These are phyloP conservation scores for Macrosoma leucophasiata DNA, from an alignment of 2,888 invertebrate species.

Conservation along the genomic window DNA sequence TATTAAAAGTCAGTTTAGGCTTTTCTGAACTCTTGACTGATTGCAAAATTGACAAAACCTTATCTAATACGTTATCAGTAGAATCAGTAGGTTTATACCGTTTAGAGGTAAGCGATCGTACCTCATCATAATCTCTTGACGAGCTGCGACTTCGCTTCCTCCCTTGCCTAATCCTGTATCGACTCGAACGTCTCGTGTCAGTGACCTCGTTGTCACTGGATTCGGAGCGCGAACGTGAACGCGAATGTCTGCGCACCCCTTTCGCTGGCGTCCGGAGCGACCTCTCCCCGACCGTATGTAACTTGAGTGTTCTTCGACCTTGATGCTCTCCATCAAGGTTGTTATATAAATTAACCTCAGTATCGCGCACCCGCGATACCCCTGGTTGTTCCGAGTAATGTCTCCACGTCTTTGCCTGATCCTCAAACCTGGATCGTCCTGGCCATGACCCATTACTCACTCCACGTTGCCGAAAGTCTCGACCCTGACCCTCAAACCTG, in stretches of 20 bases:
- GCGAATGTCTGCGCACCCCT: not conserved
- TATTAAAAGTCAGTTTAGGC: not conserved
- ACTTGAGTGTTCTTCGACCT: not conserved
- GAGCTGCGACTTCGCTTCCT: slow-evolving; percentile 1
- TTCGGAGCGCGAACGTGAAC: not conserved
- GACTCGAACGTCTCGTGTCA: not conserved
- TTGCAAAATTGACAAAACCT: slow-evolving; percentile 5
- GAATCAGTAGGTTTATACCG: slow-evolving; percentile 1
- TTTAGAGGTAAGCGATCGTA: not conserved
- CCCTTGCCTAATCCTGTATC: slow-evolving; percentile 1
- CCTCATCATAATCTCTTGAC: slow-evolving; percentile 1
- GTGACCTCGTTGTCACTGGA: not conserved
- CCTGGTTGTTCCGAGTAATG: slow-evolving; percentile 2
- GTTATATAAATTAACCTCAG: not conserved
- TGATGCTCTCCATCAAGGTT: slow-evolving; percentile 1
- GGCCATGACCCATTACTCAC: slow-evolving; percentile 2
- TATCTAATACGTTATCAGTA: slow-evolving; percentile 1
- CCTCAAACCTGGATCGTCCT: slow-evolving; percentile 2
- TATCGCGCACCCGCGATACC: slow-evolving; percentile 1
- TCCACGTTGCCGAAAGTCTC: slow-evolving; percentile 3
- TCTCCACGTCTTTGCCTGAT: slow-evolving; percentile 1
- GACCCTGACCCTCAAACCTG: slow-evolving; percentile 2
- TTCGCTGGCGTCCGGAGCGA: slow-evolving; percentile 1
- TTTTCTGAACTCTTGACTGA: slow-evolving; percentile 2
- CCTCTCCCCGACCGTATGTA: slow-evolving; percentile 1